These are phyloP conservation scores for Xerus rutilus DNA, from an alignment of 2,797 vertebrate genomes.

Conservation along the genomic window DNA sequence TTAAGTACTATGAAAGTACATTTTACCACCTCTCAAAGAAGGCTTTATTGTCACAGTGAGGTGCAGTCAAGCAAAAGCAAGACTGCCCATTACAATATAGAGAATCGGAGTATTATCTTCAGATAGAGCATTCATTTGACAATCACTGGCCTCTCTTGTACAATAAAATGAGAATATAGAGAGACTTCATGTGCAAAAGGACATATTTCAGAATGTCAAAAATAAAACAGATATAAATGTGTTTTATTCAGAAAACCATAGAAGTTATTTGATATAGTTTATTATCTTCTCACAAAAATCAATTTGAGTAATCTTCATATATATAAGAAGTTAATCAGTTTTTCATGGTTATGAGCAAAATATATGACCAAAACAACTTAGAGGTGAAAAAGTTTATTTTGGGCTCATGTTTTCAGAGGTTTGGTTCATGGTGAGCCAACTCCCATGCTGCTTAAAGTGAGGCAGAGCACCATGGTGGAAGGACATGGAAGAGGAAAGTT, in stretches of 20 bases:
- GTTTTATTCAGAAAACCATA: neutral
- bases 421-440: too few species aligned
- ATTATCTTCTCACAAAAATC: neutral
- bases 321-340: too few species aligned
- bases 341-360: too few species aligned
- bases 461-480: too few species aligned
- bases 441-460: too few species aligned
- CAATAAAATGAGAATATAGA: neutral
- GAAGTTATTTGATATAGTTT: neutral
- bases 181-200: too few species aligned
- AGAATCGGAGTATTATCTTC: rapidly evolving
- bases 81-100: too few species aligned
- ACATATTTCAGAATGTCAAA: neutral
- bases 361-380: too few species aligned
- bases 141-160: neutral
- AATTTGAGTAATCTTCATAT: neutral
- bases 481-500: too few species aligned
- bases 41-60: neutral
- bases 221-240: neutral
- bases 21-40: neutral
- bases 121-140: neutral
- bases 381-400: too few species aligned
- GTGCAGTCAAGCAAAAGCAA: neutral
- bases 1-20: neutral
- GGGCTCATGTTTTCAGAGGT: too few species aligned